phyloP scores from a whole-genome alignment of 1,140 invertebrate genomes.

The Orius insidiosus region DNA sequence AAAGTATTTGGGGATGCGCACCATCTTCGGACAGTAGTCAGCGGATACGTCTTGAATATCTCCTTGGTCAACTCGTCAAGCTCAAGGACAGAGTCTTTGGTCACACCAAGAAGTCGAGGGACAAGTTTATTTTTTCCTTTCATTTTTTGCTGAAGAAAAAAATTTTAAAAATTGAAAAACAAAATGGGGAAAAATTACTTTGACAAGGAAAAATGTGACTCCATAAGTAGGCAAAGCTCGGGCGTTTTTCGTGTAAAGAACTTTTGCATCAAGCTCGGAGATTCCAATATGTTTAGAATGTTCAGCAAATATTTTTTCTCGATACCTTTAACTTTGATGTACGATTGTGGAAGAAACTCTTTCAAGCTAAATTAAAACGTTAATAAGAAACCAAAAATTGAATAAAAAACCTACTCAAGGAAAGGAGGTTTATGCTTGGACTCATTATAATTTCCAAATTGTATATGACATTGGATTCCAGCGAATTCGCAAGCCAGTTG shows the following conservation, averaged over 20 bases:
- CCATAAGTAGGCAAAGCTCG: conserved; percentile 92
- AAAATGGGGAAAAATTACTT: conserved; percentile 38
- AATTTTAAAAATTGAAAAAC: conserved; percentile 8
- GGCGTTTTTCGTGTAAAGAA: conserved; percentile 88
- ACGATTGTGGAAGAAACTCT: conserved; percentile 92
- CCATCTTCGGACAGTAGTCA: conserved; percentile 93
- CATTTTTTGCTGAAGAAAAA: conserved; percentile 65
- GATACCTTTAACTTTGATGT: conserved; percentile 84
- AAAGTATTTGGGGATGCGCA: conserved; percentile 98
- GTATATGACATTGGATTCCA: conserved; percentile 95
- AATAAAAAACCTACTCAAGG: conserved; percentile 60
- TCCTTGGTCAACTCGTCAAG: conserved; percentile 98
- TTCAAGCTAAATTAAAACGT: conserved; percentile 76
- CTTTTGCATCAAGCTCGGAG: conserved; percentile 88
- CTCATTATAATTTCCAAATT: conserved; percentile 91
- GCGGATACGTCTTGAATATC: conserved; percentile 85
- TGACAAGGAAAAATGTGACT: conserved; percentile 99
- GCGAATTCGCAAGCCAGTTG: conserved; percentile 94
- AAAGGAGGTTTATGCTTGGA: conserved; percentile 89
- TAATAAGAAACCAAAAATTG: conserved; percentile 18
- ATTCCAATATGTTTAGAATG: conserved; percentile 67
- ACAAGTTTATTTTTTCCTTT: conserved; percentile 96
- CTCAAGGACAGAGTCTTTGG: conserved; percentile 91
- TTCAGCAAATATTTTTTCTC: conserved; percentile 93
- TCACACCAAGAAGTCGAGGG: conserved; percentile 89